A percentile compares a stretch with the other conserved stretches of the same genome.
Conservation (phyloP, 2,113 vertebrate genomes). For the Pituophis catenifer region DNA sequence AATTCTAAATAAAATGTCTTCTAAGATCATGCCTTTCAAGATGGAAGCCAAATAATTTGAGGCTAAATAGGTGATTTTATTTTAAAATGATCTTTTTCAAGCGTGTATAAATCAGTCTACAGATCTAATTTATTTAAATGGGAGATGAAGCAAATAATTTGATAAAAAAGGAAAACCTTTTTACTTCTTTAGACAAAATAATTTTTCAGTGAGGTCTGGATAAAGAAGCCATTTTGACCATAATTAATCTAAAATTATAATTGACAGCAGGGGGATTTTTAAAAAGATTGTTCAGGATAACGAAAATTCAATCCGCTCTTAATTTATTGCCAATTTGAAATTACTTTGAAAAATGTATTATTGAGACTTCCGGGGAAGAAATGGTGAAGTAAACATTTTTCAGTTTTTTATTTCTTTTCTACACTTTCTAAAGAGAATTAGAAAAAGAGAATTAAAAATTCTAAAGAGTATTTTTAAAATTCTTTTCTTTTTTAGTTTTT, state of each 20-base stretch:
- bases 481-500: not conserved
- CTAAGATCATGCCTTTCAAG: slow-evolving; percentile 11
- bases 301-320: not conserved
- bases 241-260: not conserved
- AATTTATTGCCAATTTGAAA: not conserved
- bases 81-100: not conserved
- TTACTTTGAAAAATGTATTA: not conserved
- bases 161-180: not conserved
- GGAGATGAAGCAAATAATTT: not conserved
- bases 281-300: not conserved
- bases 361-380: not conserved
- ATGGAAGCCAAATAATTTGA: not conserved
- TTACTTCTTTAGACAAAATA: not conserved
- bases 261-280: not conserved
- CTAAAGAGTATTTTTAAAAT: not conserved
- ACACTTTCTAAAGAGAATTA: not conserved
- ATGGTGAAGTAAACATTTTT: not conserved
- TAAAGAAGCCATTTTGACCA: not conserved
- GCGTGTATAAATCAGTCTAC: not conserved
- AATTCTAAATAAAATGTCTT: slow-evolving; percentile 1
- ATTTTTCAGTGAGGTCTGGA: not conserved
- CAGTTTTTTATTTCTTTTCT: not conserved
- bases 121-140: not conserved
- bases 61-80: not conserved
- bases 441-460: too few relatives aligned